Evolutionary conservation across 2,888 invertebrate species (phyloP).

Genomic region (Callyntrura guangdongensis): DNA sequence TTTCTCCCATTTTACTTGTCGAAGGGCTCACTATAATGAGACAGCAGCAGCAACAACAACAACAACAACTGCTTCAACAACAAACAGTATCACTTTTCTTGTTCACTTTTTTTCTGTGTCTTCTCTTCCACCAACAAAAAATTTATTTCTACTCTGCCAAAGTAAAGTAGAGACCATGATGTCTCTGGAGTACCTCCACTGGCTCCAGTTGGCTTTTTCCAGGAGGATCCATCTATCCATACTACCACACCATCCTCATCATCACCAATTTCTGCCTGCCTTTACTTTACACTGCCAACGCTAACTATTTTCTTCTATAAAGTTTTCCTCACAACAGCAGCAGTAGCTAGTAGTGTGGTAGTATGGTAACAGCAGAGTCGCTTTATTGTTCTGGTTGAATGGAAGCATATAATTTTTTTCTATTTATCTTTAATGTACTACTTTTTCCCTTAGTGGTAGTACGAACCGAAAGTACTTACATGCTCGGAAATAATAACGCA

Average conservation of each 20-base stretch:
- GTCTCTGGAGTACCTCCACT: conserved; percentile 36
- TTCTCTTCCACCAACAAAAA: background rate
- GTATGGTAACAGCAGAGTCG: too few relatives aligned
- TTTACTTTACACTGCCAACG: conserved; percentile 16
- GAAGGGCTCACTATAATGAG: conserved; percentile 24
- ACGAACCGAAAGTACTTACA: background rate
- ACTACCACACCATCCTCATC: conserved; percentile 6
- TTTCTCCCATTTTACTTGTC: background rate
- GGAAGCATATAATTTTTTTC: conserved; percentile 4
- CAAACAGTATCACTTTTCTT: too few relatives aligned
- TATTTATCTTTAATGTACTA: conserved; percentile 16
- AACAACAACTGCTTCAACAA: too few relatives aligned
- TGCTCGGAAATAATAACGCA: conserved; percentile 2
- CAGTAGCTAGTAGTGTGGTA: too few relatives aligned
- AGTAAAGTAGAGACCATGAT: background rate
- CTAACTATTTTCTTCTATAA: conserved; percentile 29
- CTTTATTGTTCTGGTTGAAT: background rate
- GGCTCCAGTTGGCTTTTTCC: conserved; percentile 50
- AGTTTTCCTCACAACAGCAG: background rate
- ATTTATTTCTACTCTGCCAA: conserved; percentile 29
- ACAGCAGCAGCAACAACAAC: background rate
- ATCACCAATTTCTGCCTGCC: background rate
- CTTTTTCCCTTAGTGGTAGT: background rate
- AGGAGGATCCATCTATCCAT: conserved; percentile 38
- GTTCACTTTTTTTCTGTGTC: too few relatives aligned